Evolutionary conservation across 2,888 invertebrate species (phyloP).

Genomic region (Parnassius apollo): DNA sequence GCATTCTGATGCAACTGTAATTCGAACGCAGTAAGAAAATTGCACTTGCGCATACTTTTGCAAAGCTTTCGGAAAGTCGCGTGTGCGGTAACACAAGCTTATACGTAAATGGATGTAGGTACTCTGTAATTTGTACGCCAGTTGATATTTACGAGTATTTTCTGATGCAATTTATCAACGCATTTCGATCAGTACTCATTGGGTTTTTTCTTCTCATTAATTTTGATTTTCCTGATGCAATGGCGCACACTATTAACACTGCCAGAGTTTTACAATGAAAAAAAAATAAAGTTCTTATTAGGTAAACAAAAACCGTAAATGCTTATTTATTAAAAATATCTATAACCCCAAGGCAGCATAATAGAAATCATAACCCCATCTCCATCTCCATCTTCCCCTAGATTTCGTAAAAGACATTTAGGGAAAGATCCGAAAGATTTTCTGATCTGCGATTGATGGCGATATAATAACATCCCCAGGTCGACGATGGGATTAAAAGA

Average conservation of each 20-base stretch:
- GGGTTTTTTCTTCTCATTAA: slow-evolving; percentile 10
- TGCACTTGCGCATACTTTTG: slow-evolving; percentile 25
- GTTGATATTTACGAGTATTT: slow-evolving; percentile 13
- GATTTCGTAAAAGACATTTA: too few relatives aligned
- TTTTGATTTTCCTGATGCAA: slow-evolving; percentile 17
- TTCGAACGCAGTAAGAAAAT: slow-evolving; percentile 37
- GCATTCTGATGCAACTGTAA: slow-evolving; percentile 44
- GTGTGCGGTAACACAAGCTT: slow-evolving; percentile 11
- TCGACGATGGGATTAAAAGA: too few relatives aligned
- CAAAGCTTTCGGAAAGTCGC: slow-evolving; percentile 34
- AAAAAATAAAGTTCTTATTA: too few relatives aligned
- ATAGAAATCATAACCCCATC: too few relatives aligned
- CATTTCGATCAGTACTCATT: slow-evolving; percentile 36
- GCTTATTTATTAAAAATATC: too few relatives aligned
- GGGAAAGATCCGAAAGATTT: too few relatives aligned
- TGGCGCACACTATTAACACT: background rate
- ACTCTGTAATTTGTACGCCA: slow-evolving; percentile 24
- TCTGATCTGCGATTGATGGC: too few relatives aligned
- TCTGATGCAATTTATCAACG: slow-evolving; percentile 50
- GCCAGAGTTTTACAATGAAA: background rate
- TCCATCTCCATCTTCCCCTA: too few relatives aligned
- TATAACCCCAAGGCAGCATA: too few relatives aligned
- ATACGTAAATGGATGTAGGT: slow-evolving; percentile 13
- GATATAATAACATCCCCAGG: too few relatives aligned
- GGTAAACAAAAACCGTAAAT: too few relatives aligned